These are phyloP conservation scores for Poeciliopsis turrubarensis DNA, from an alignment of 2,113 vertebrate genomes.

Conservation along the genomic window DNA sequence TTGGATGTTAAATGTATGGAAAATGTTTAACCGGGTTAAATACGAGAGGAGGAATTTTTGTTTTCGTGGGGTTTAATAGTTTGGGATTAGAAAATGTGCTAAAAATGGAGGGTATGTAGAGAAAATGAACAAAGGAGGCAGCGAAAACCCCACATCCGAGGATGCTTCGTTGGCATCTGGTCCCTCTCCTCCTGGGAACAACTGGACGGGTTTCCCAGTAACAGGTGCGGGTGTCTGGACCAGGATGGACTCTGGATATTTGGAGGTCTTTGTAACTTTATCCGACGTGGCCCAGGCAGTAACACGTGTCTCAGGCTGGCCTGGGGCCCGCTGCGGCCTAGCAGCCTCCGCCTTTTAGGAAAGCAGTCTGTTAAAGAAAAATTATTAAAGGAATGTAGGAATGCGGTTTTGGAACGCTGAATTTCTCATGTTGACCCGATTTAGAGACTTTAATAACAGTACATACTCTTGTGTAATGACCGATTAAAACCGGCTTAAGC, in stretches of 20 bases:
- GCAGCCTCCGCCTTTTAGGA: slow-evolving; percentile 7
- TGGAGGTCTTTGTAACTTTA: slow-evolving; percentile 69
- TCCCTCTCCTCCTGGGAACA: slow-evolving; percentile 9
- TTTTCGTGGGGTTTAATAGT: rapidly evolving
- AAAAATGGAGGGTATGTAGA: slow-evolving; percentile 21
- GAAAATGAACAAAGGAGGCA: slow-evolving; percentile 75
- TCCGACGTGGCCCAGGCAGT: slow-evolving; percentile 64
- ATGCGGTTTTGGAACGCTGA: too few species aligned
- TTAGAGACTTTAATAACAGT: too few species aligned
- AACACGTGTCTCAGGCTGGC: slow-evolving; percentile 80
- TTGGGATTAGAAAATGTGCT: not conserved
- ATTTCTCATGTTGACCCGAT: too few species aligned
- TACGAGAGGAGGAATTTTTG: not conserved
- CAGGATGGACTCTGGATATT: slow-evolving; percentile 36
- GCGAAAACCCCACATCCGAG: not conserved
- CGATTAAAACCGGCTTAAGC: not conserved
- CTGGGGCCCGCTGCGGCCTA: slow-evolving; percentile 72
- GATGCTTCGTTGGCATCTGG: slow-evolving; percentile 38
- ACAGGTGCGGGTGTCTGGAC: slow-evolving; percentile 37
- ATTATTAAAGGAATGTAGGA: not conserved
- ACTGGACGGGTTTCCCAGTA: not conserved
- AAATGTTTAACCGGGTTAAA: not conserved
- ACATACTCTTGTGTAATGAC: too few species aligned
- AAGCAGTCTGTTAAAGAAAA: not conserved
- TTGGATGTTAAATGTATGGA: too few species aligned